Conservation (phyloP, 2,113 vertebrate species). For the Rhadina sibilatrix region DNA sequence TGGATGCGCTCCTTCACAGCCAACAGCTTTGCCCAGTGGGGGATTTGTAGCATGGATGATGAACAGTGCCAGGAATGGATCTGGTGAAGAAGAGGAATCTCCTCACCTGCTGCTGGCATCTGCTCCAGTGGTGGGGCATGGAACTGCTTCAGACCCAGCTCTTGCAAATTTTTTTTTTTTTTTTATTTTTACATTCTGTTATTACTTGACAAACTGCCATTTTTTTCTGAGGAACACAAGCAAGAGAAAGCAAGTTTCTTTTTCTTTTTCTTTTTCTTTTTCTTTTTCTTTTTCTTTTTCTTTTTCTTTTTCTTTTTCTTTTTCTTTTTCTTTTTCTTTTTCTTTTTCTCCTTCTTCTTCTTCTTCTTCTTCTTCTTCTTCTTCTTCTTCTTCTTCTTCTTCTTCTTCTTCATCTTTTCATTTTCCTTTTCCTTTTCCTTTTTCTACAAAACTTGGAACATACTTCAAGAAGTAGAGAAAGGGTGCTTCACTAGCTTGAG, state of each 20-base stretch:
- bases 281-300: neutral
- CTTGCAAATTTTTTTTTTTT: neutral
- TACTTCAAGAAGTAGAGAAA: neutral
- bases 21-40: accelerated
- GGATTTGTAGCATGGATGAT: accelerated
- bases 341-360: neutral
- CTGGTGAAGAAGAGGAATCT: neutral
- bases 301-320: neutral
- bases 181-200: neutral
- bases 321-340: neutral
- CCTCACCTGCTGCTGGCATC: neutral
- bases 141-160: neutral
- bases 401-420: too few relatives aligned
- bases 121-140: neutral
- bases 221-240: neutral
- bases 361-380: neutral
- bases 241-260: neutral
- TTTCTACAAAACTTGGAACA: neutral
- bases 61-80: neutral
- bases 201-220: neutral
- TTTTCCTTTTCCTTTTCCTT: too few relatives aligned
- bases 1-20: neutral
- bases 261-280: neutral
- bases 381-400: too few relatives aligned
- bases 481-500: neutral